Percentiles rank a stretch among this genome's conserved stretches.
These are phyloP conservation scores for Trichopria drosophilae DNA, from an alignment of 2,888 invertebrate genomes.

Conservation along the genomic window DNA sequence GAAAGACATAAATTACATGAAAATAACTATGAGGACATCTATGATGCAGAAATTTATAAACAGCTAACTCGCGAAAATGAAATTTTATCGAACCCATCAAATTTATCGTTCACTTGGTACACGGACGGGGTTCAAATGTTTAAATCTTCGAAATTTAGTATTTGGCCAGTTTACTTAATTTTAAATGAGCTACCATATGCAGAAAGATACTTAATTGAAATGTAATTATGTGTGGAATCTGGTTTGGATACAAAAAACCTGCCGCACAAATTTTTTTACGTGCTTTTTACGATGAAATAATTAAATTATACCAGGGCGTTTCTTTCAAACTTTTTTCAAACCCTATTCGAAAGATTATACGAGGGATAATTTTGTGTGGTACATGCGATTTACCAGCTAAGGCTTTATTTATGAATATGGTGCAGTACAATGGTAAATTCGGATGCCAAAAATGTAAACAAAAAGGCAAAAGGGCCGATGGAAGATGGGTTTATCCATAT, in stretches of 20 bases:
- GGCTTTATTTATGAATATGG: slow-evolving; percentile 4
- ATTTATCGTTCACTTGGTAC: slow-evolving; percentile 5
- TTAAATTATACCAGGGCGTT: neutral
- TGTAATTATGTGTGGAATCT: slow-evolving; percentile 5
- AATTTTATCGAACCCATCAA: no score
- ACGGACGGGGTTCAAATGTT: neutral
- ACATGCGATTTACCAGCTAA: slow-evolving; percentile 5
- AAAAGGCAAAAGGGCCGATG: neutral
- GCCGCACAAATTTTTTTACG: slow-evolving; percentile 1
- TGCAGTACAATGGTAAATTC: no score
- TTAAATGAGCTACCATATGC: neutral
- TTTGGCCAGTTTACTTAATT: slow-evolving; percentile 3
- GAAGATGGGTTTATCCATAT: slow-evolving; percentile 4
- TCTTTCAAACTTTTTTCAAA: neutral
- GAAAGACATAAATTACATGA: slow-evolving; percentile 8
- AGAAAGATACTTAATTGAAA: slow-evolving; percentile 4
- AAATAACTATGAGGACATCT: slow-evolving; percentile 4
- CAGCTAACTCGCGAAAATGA: no score
- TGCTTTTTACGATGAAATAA: neutral
- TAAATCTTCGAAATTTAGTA: slow-evolving; percentile 2
- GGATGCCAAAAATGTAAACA: neutral
- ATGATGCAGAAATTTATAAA: slow-evolving; percentile 1
- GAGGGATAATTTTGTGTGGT: slow-evolving; percentile 1
- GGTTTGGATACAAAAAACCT: slow-evolving; percentile 8
- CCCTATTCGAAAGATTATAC: neutral